Evolutionary conservation across 1,140 invertebrate genomes (phyloP).

Genomic region (Eulimnadia texana): DNA sequence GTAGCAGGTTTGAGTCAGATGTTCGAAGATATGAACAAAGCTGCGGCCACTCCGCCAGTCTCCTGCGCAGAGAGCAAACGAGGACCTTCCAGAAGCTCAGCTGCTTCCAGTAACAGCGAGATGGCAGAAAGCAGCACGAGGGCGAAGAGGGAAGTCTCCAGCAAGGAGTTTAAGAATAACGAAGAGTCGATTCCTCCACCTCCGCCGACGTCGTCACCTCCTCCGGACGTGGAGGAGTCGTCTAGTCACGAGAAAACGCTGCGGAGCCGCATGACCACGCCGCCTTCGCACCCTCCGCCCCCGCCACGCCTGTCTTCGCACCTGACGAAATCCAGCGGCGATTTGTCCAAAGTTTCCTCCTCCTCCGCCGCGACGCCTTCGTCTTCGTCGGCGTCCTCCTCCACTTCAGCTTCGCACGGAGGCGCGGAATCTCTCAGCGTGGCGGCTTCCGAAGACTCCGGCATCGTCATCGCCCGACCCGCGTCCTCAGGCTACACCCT

Average conservation of each 20-base stretch:
- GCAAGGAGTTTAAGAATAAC: slow-evolving; percentile 16
- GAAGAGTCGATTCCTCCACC: slow-evolving; percentile 7
- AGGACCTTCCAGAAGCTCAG: not conserved
- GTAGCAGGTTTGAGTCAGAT: slow-evolving; percentile 17
- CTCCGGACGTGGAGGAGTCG: slow-evolving; percentile 19
- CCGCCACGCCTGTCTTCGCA: slow-evolving; percentile 14
- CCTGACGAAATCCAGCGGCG: slow-evolving; percentile 8
- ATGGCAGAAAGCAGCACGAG: not conserved
- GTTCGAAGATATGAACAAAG: slow-evolving; percentile 16
- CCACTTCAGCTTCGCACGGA: slow-evolving; percentile 16
- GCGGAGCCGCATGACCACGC: not conserved
- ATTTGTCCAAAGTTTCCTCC: slow-evolving; percentile 6
- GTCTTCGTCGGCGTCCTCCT: slow-evolving; percentile 10
- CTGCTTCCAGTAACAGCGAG: not conserved
- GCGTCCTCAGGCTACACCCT: slow-evolving; percentile 22
- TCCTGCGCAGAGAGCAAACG: not conserved
- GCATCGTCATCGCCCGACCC: slow-evolving; percentile 23
- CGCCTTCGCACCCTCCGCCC: slow-evolving; percentile 12
- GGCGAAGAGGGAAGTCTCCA: slow-evolving; percentile 15
- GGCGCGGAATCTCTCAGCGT: slow-evolving; percentile 20
- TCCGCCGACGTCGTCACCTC: slow-evolving; percentile 17
- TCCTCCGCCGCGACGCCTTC: slow-evolving; percentile 4
- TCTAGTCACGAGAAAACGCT: slow-evolving; percentile 19
- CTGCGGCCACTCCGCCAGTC: not conserved
- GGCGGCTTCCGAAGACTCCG: slow-evolving; percentile 21